Evolutionary conservation across 1,140 invertebrate genomes (phyloP).

Genomic region (Halyomorpha halys): DNA sequence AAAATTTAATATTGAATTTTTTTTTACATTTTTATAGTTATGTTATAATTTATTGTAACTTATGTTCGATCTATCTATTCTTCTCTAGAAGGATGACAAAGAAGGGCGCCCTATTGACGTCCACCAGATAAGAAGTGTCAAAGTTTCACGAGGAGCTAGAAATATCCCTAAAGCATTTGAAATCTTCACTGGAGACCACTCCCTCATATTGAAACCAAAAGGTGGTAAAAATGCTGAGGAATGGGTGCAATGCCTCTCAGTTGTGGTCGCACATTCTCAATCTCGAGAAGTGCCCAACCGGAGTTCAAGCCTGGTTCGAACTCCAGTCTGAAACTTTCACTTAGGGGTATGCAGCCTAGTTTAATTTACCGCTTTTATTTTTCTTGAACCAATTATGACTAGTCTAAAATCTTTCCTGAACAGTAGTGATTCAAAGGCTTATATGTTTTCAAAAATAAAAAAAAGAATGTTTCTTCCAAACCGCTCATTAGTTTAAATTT

Average conservation of each 20-base stretch:
- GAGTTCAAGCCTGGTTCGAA: slow-evolving; percentile 32
- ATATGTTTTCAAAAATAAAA: no score
- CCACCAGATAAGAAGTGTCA: slow-evolving; percentile 83
- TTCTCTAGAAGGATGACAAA: slow-evolving; percentile 44
- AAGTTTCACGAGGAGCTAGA: slow-evolving; percentile 69
- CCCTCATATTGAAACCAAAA: slow-evolving; percentile 83
- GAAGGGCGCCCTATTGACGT: slow-evolving; percentile 58
- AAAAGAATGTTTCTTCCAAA: no score
- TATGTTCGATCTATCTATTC: slow-evolving; percentile 12
- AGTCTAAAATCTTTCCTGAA: no score
- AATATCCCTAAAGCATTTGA: slow-evolving; percentile 92
- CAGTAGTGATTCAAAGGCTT: no score
- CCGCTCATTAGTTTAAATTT: no score
- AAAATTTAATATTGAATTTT: no score
- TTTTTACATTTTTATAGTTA: no score
- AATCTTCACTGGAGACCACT: slow-evolving; percentile 88
- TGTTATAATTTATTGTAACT: no score
- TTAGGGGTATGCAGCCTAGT: no score
- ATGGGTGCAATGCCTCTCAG: slow-evolving; percentile 84
- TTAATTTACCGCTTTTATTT: no score
- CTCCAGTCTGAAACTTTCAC: slow-evolving; percentile 27
- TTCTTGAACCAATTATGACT: no score
- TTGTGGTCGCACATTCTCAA: slow-evolving; percentile 74
- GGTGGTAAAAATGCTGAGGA: slow-evolving; percentile 89
- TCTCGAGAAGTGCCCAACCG: slow-evolving; percentile 36